Evolutionary conservation across 1,140 invertebrate genomes (phyloP).

Genomic region (Wiebesia pumilae): DNA sequence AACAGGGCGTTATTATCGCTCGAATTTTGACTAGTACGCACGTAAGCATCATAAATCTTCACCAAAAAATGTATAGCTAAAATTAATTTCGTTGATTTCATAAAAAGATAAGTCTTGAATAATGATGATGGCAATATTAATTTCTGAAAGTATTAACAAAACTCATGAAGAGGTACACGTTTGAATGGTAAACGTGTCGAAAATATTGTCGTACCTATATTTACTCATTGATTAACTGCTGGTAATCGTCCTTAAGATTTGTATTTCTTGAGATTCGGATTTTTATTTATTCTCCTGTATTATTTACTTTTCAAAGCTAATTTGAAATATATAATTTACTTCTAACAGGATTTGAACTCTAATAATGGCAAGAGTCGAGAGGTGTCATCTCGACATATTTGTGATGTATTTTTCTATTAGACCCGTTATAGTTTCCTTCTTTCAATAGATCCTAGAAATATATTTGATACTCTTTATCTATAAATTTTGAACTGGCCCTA

Average conservation of each 20-base stretch:
- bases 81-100: conserved; percentile 8
- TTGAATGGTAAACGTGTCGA: conserved; percentile 41
- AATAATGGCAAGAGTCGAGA: conserved; percentile 63
- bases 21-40: conserved; percentile 73
- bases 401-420: conserved; percentile 30
- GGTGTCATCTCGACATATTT: conserved; percentile 39
- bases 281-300: neutral
- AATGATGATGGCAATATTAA: conserved; percentile 21
- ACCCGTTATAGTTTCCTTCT: neutral
- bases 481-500: conserved; percentile 43
- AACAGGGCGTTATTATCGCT: conserved; percentile 48
- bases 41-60: conserved; percentile 51
- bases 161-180: conserved; percentile 16
- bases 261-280: conserved; percentile 40
- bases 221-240: conserved; percentile 69
- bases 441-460: conserved; percentile 31
- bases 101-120: neutral
- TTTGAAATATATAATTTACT: conserved; percentile 47
- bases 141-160: conserved; percentile 26
- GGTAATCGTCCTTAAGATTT: conserved; percentile 33
- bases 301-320: conserved; percentile 21
- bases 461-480: conserved; percentile 5
- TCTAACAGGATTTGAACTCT: conserved; percentile 32
- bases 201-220: conserved; percentile 65
- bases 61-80: conserved; percentile 7